Base-by-base conservation (phyloP, 2,888 invertebrate genomes). In the Caenorhabditis macrosperma region DNA sequence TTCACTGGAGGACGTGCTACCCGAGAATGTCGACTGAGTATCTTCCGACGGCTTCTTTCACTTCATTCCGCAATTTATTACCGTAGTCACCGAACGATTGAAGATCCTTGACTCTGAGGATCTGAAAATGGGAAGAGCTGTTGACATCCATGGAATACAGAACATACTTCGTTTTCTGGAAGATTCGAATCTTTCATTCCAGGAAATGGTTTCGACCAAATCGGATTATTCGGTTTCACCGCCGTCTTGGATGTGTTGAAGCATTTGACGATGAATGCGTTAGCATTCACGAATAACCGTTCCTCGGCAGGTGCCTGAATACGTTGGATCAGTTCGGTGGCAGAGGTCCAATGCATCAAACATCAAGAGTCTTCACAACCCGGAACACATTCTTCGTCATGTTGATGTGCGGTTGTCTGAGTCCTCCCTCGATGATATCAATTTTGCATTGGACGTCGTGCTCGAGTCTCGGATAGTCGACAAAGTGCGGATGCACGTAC, bases 11-110 rank as follows among this genome's bases (percentile, higher is more conserved):
- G 9, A n/a, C 30, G 26, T 35, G 26, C 10, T 52, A 81, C 57
- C 81, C 84, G 9, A 84, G 66, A 63, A 82, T 82, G 59, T 84
- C 83, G 15, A 84, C 54, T 0, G 83, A 84, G 24, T 77, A 75
- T 50, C 80, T 55, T 7, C 77, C 71, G 5, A 33, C 24, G 1
- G 60, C 20, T 33, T 33, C 63, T 15, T 35, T 17, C 20, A 22
- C 61, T 44, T 75, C 24, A 2, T 46, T 24, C 33, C 52, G 46
- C n/a, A 74, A 22, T 15, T 52, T 59, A 30, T 76, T 76, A 12
- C 75, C 80, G 46, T 75, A 76, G 20, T 59, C 50, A 0, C 61
- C 64, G 35, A 50, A 71, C 10, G 75, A 75, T 17, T 50, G 38
- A 3, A 75, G 59, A 61, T 80, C 80, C 30, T 48, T 64, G 1